Evolutionary conservation across 2,888 invertebrate species (phyloP).

Genomic region (Saturnia japonica): DNA sequence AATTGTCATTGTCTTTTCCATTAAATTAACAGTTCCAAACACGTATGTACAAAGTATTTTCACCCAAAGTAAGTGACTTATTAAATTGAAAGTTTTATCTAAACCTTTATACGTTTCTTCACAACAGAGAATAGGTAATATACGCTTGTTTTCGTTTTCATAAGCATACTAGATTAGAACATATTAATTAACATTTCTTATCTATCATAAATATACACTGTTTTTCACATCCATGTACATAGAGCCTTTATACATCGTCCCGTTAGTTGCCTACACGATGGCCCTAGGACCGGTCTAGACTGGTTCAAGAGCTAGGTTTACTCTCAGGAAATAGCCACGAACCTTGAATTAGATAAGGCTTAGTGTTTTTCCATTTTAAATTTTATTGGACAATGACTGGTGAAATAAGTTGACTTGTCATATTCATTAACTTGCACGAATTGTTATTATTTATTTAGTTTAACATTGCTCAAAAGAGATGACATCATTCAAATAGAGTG

Average conservation of each 20-base stretch:
- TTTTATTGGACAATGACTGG: background rate
- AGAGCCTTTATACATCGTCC: slow-evolving; percentile 8
- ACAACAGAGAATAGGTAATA: background rate
- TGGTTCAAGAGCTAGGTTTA: slow-evolving; percentile 35
- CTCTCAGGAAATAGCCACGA: slow-evolving; percentile 43
- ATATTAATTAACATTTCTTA: background rate
- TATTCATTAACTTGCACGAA: background rate
- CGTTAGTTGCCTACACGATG: slow-evolving; percentile 17
- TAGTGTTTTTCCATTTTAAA: background rate
- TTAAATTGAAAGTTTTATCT: background rate
- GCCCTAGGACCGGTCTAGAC: slow-evolving; percentile 26
- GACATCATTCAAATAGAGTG: too few relatives aligned
- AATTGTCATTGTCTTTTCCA: background rate
- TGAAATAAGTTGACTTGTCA: background rate
- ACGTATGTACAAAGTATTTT: too few relatives aligned
- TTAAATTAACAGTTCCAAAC: background rate
- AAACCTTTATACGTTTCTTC: background rate
- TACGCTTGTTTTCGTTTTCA: background rate
- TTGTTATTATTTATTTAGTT: too few relatives aligned
- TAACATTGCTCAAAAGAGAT: too few relatives aligned
- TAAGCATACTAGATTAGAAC: background rate
- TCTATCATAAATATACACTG: background rate
- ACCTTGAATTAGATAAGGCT: slow-evolving; percentile 48
- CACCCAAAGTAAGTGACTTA: too few relatives aligned
- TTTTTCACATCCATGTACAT: background rate